Percentiles rank a stretch among this genome's conserved stretches.
These are phyloP conservation scores for Daboia siamensis DNA, from an alignment of 2,113 vertebrate species.

Conservation along the genomic window DNA sequence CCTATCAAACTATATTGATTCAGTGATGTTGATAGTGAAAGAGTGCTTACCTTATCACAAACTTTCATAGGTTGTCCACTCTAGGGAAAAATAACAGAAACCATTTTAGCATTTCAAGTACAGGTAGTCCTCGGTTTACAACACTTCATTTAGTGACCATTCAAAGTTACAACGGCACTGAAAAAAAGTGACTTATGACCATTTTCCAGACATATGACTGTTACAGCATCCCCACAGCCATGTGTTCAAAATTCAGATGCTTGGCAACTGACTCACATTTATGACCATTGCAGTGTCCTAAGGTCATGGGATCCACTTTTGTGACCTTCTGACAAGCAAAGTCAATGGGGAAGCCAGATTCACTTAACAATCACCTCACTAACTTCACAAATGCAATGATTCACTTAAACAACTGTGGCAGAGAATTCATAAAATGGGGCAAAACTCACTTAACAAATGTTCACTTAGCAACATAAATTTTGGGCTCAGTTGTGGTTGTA, in stretches of 20 bases:
- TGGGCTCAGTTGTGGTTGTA: background rate
- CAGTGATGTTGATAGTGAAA: background rate
- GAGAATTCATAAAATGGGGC: background rate
- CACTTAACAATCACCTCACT: background rate
- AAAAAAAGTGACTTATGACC: background rate
- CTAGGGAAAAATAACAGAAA: background rate
- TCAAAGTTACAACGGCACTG: background rate
- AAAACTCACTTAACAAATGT: background rate
- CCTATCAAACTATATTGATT: background rate
- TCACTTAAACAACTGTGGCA: background rate
- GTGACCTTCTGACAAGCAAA: background rate
- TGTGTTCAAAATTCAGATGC: background rate
- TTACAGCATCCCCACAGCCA: background rate
- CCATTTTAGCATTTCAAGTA: background rate
- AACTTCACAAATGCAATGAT: background rate
- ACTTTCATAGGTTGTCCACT: background rate
- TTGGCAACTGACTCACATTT: background rate
- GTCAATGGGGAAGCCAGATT: background rate
- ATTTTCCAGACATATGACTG: background rate
- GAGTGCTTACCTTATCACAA: constrained; percentile 14
- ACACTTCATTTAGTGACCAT: background rate
- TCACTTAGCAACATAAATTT: background rate
- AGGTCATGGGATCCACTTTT: background rate
- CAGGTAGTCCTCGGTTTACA: background rate
- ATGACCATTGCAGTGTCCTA: background rate